Conservation (phyloP, 92 coral and sea anemone genomes). For the Heliopora coerulea region DNA sequence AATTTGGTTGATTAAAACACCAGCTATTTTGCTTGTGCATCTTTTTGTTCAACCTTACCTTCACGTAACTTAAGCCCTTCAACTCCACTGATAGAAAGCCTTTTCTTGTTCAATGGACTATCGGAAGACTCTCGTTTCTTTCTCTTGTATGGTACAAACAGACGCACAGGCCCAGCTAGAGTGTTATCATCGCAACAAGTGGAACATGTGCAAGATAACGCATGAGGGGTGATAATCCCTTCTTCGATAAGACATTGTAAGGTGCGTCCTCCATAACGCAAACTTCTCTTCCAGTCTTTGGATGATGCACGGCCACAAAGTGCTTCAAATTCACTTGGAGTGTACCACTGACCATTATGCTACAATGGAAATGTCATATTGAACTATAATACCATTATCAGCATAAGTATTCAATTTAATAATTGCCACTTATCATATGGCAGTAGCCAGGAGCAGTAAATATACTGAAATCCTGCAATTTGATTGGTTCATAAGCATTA, state of each 20-base stretch:
- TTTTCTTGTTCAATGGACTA: slow-evolving; percentile 92
- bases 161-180: slow-evolving; percentile 65
- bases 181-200: slow-evolving; percentile 98
- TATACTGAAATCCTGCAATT: too few species aligned
- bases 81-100: slow-evolving; percentile 86
- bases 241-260: slow-evolving; percentile 93
- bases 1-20: too few species aligned
- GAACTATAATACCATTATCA: too few species aligned
- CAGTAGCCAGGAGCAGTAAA: too few species aligned
- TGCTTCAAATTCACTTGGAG: slow-evolving; percentile 98
- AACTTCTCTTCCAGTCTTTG: slow-evolving; percentile 98
- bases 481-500: too few species aligned
- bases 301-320: slow-evolving; percentile 99
- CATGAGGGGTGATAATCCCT: slow-evolving; percentile 91
- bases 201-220: slow-evolving; percentile 95
- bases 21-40: too few species aligned
- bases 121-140: slow-evolving; percentile 92
- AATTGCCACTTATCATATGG: too few species aligned
- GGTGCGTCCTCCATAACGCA: slow-evolving; percentile 97
- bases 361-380: slow-evolving; percentile 49
- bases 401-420: too few species aligned
- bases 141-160: slow-evolving; percentile 96
- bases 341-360: slow-evolving; percentile 94
- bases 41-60: too few species aligned
- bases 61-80: slow-evolving; percentile 65